Evolutionary conservation across 2,888 invertebrate genomes (phyloP), one percentile per base, ranked within the genome.

Genomic region (Ochropacha duplaris): DNA sequence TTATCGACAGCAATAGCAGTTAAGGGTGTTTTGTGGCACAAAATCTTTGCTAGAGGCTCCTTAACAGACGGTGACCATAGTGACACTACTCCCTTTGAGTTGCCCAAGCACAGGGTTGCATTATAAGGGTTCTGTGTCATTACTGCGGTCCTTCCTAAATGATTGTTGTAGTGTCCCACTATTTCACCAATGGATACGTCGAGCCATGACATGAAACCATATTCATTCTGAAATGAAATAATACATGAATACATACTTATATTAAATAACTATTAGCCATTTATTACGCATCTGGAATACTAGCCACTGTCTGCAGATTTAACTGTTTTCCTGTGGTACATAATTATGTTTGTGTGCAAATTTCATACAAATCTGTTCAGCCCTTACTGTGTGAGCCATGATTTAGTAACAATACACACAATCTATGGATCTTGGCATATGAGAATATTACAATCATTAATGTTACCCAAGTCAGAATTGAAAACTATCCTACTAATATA

Each of bases 51-150:
- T 52, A 99, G 88, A 0, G 99, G 97, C 61, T 97, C 95, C 66
- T 95, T 95, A 0, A 95, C 93, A 72, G 95, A 98, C 0, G 99
- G 99, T 5, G 98, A 95, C 99, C 99, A 99, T 94, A 99, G 95
- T 0, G 97, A 96, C 0, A 99, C 98, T 0, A 97, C 96, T 16
- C 99, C 99, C 86, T 97, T 96, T 0, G 96, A 93, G 83, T 98
- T 96, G 0, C 99, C 99, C n/a, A 98, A 88, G 76, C 97, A 97
- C 5, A 99, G 80, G 2, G 98, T 95, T 0, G 97, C 99, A 90
- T 99, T 99, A 75, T 95, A 95, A 0, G 99, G 99, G 90, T 99
- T 99, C 78, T 99, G 98, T 0, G 96, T 94, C 96, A 99, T 96
- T 2, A 97, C 94, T 57, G 94, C 94, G 51, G 98, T 94, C 62